Evolutionary conservation across 2,113 vertebrate species (phyloP).

Genomic region (Eolophus roseicapilla): DNA sequence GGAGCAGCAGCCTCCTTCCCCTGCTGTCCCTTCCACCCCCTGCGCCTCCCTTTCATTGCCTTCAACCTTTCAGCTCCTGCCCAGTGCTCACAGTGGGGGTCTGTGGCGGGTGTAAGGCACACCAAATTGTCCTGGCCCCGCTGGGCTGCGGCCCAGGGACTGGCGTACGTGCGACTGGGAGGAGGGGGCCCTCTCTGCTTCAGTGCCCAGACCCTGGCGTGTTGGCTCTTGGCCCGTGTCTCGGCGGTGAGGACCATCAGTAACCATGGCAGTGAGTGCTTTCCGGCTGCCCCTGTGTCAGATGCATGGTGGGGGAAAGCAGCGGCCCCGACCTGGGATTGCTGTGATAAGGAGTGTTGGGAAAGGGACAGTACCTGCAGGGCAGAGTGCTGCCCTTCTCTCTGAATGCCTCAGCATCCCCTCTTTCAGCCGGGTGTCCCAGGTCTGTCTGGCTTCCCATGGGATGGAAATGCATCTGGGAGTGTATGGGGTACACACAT

Average conservation of each 20-base stretch:
- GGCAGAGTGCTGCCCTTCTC: background rate
- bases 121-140: background rate
- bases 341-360: background rate
- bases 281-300: background rate
- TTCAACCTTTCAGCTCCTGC: background rate
- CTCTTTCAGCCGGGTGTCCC: accelerated
- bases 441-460: background rate
- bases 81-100: background rate
- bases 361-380: background rate
- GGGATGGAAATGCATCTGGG: background rate
- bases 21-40: background rate
- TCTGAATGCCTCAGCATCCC: background rate
- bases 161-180: background rate
- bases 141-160: background rate
- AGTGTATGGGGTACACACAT: accelerated
- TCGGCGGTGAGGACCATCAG: background rate
- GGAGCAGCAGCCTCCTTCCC: background rate
- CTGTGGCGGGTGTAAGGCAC: background rate
- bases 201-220: background rate
- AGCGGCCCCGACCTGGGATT: background rate
- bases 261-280: background rate
- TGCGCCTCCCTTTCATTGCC: background rate
- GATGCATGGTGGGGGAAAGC: background rate
- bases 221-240: background rate
- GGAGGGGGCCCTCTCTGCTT: background rate